phyloP scores from a whole-genome alignment of 2,113 vertebrate genomes.

The Rhombomys opimus region DNA sequence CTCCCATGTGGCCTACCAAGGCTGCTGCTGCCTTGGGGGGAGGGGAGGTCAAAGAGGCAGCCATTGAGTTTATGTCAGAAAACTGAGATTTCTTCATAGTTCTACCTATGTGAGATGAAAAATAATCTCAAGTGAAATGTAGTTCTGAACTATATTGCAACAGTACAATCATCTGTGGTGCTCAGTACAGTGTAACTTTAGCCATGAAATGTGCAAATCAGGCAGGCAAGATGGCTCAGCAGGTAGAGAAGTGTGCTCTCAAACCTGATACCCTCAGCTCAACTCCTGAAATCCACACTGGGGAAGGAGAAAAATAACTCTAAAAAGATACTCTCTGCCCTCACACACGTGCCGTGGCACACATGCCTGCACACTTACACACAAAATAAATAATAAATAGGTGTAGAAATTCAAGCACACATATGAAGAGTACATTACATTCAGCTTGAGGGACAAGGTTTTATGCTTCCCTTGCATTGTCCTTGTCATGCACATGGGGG shows the following conservation, averaged over 20 bases:
- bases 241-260: not conserved
- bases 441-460: not conserved
- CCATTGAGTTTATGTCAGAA: not conserved
- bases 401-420: not conserved
- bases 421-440: not conserved
- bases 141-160: slow-evolving; percentile 13
- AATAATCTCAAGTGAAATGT: not conserved
- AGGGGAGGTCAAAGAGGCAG: no score
- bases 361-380: not conserved
- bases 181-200: not conserved
- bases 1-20: no score
- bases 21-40: no score
- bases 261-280: no score
- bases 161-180: not conserved
- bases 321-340: not conserved
- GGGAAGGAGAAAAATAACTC: not conserved
- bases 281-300: not conserved
- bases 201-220: not conserved
- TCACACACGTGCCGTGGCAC: not conserved
- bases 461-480: not conserved
- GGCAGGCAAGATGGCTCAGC: not conserved
- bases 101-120: not conserved
- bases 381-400: not conserved
- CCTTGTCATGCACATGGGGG: not conserved
- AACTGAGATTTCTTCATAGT: not conserved